Evolutionary conservation across 2,888 invertebrate species (phyloP), one percentile per base, ranked within the genome.

Genomic region (Itoplectis maculator): DNA sequence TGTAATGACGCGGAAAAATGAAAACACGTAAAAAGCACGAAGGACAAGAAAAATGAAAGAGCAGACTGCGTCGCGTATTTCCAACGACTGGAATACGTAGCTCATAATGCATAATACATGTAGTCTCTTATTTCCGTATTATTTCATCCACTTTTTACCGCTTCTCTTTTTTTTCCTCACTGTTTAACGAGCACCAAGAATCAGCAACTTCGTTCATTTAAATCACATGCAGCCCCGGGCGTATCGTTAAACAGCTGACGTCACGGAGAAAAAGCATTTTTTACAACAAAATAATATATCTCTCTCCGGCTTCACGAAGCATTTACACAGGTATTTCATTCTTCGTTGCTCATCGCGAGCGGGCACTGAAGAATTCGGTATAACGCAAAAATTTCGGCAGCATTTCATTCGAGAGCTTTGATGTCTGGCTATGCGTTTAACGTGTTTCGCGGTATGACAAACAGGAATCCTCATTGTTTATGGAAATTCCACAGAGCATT

Each of bases 21-120:
- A 29, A 13, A 54, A 56, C 9, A 13, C 13, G 11, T 20, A 11
- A 11, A 23, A 54, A 29, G 11, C 2, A 54, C 2, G n/a, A 56
- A 13, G n/a, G 13, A 9, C 1, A 56, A 5, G 29, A 29, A 56
- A 5, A 11, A 56, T 29, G 23, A n/a, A 56, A 5, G 13, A 56
- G 11, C 5, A 29, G 56, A 23, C 5, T 56, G 29, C 2, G 23
- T 23, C 29, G 56, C 29, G n/a, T 29, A 23, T 29, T 56, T 29
- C 23, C 23, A 56, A 56, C 13, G 13, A 6, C n/a, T 29, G 23
- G 56, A 51, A 51, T 51, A 51, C 9, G 18, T 29, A 13, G 13
- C 23, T 29, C 23, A 29, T 56, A 56, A 29, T 56, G 56, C 56
- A 56, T 56, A n/a, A 56, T 56, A 29, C 56, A 29, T 29, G 0